These are phyloP conservation scores for Scophthalmus maximus DNA, from an alignment of 2,113 vertebrate species.

Conservation along the genomic window DNA sequence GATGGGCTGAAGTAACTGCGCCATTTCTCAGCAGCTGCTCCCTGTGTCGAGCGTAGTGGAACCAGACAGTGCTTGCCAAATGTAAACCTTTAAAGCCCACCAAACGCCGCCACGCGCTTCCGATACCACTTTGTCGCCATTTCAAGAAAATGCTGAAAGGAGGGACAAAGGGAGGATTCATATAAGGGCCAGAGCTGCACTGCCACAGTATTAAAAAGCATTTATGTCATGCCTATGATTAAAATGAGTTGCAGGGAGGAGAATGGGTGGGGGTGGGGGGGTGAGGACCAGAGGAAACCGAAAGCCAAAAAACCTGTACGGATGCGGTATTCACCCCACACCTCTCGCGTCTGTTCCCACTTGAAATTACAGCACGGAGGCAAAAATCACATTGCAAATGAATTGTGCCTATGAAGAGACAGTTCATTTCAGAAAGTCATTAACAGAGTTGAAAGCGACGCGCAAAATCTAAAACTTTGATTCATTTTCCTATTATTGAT, in stretches of 20 bases:
- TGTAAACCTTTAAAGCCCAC: slow-evolving; percentile 64
- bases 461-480: slow-evolving; percentile 48
- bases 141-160: slow-evolving; percentile 52
- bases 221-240: slow-evolving; percentile 64
- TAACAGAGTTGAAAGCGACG: slow-evolving; percentile 27
- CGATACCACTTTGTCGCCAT: slow-evolving; percentile 55
- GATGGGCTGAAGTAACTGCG: slow-evolving; percentile 69
- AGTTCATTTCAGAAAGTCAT: slow-evolving; percentile 55
- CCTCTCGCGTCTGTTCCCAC: slow-evolving; percentile 48
- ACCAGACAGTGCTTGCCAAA: slow-evolving; percentile 61
- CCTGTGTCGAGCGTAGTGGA: slow-evolving; percentile 48
- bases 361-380: slow-evolving; percentile 49
- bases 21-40: slow-evolving; percentile 76
- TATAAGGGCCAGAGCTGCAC: slow-evolving; percentile 34
- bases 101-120: slow-evolving; percentile 46
- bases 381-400: slow-evolving; percentile 53
- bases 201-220: slow-evolving; percentile 48
- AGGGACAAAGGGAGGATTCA: slow-evolving; percentile 38
- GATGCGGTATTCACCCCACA: slow-evolving; percentile 49
- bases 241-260: slow-evolving; percentile 65
- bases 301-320: slow-evolving; percentile 42
- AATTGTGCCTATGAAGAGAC: slow-evolving; percentile 36
- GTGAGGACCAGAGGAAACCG: slow-evolving; percentile 42
- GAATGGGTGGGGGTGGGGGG: neutral
- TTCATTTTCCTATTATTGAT: slow-evolving; percentile 48